Evolutionary conservation across 2,888 invertebrate genomes (phyloP), one percentile per base, ranked within the genome.

Genomic region (Ochropleura leucogaster): DNA sequence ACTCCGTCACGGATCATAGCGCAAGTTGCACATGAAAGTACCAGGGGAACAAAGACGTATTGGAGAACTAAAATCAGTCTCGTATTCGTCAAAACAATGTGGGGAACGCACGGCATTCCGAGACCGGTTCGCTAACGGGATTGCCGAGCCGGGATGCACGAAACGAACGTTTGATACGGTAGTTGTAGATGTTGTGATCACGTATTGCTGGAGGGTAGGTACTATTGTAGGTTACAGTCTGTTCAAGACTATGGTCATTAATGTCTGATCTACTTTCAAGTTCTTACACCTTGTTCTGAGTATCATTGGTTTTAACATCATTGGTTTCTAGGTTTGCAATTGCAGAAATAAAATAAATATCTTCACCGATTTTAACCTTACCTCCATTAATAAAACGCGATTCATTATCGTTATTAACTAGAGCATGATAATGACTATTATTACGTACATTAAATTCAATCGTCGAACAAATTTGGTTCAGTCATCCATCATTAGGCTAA

Each of bases 81-180:
- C 78, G 85, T 83, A 86, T 85, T 85, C 86, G 74, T 83, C 87
- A 83, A 85, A 91, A 91, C 89, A 92, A 93, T 91, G 90, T 89
- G 85, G 82, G 88, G 92, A 91, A 93, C 91, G 93, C 91, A 72
- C 77, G 79, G 85, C 86, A 88, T 85, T 86, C 83, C 83, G 77
- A 85, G 92, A 94, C 94, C 94, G 94, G 94, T 94, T 92, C 85
- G 60, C 84, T 94, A 94, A 94, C 94, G 94, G 94, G 90, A 94
- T 88, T 86, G 87, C 87, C 85, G 83, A 88, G 87, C 86, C 72
- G 82, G 83, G 87, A 90, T 85, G 89, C 87, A 91, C 89, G 87
- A 90, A 89, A 85, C 83, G 70, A 72, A 47, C 82, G 90, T 91
- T 90, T 85, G 90, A 90, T 88, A 88, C 89, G 90, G 89, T 85